Percentiles rank a stretch among this genome's conserved stretches.
phyloP scores from a whole-genome alignment of 2,113 vertebrate species.

The Trogon melanurus region DNA sequence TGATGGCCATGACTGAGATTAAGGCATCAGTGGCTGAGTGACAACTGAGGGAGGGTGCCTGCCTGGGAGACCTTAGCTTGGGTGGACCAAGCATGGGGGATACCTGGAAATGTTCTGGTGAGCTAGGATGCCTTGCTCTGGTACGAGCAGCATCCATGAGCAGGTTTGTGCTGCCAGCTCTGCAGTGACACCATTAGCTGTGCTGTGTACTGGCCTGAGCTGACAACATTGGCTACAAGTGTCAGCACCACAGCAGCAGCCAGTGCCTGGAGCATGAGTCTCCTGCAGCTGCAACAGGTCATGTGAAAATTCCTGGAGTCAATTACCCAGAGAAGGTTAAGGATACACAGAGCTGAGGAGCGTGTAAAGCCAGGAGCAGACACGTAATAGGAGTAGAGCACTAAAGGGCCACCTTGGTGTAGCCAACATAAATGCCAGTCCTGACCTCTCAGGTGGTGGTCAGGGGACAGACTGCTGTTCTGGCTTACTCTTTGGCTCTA shows the following conservation, averaged over 20 bases:
- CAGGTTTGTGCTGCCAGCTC: rapidly evolving
- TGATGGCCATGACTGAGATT: background rate
- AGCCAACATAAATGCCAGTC: background rate
- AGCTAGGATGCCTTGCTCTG: background rate
- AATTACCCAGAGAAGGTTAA: background rate
- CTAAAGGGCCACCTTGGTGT: background rate
- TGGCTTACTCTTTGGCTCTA: background rate
- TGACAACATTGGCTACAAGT: rapidly evolving
- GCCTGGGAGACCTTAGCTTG: background rate
- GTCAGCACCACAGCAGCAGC: background rate
- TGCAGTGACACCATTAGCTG: background rate
- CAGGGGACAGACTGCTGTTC: background rate
- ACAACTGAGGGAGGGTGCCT: background rate
- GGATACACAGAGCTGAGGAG: background rate
- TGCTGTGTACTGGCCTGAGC: background rate
- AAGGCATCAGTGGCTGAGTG: background rate
- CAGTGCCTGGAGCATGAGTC: background rate
- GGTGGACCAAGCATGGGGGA: background rate
- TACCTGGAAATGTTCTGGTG: background rate
- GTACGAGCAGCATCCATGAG: rapidly evolving
- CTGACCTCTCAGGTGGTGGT: background rate
- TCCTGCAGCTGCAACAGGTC: background rate
- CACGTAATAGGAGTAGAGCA: rapidly evolving
- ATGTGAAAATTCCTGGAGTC: background rate
- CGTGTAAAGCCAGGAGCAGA: background rate